Evolutionary conservation across 2,113 vertebrate genomes (phyloP).

Genomic region (Pelodiscus sinensis): DNA sequence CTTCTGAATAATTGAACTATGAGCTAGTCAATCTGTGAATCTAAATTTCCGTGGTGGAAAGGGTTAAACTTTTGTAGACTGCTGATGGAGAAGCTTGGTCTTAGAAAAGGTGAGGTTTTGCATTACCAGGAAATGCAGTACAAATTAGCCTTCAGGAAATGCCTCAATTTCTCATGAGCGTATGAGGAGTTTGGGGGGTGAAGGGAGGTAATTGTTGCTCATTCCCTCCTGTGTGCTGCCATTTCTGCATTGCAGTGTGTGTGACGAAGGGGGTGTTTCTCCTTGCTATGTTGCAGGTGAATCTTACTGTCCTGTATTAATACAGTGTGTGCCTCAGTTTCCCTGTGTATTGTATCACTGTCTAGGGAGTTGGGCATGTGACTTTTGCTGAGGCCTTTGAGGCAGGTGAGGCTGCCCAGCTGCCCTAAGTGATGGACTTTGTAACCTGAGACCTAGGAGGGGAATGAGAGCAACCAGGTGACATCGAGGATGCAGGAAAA

Average conservation of each 20-base stretch:
- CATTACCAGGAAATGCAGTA: not conserved
- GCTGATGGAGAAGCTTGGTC: not conserved
- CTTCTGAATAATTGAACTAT: not conserved
- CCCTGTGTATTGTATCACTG: too few relatives aligned
- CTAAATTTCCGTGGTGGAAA: not conserved
- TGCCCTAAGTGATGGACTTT: too few relatives aligned
- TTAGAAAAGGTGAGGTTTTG: not conserved
- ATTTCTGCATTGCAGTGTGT: not conserved
- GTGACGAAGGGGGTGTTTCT: too few relatives aligned
- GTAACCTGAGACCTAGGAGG: too few relatives aligned
- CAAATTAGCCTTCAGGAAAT: not conserved
- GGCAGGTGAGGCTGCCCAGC: too few relatives aligned
- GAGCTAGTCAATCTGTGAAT: accelerated
- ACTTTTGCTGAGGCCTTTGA: too few relatives aligned
- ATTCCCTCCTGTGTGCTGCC: not conserved
- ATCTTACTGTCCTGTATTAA: too few relatives aligned
- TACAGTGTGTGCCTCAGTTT: too few relatives aligned
- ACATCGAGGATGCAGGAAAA: too few relatives aligned
- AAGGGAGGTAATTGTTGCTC: slow-evolving; percentile 8
- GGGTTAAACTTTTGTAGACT: not conserved
- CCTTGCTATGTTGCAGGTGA: too few relatives aligned
- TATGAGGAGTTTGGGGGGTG: not conserved
- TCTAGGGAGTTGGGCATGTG: too few relatives aligned
- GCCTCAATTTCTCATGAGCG: not conserved
- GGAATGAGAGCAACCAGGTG: too few relatives aligned